phyloP scores from a whole-genome alignment of 2,113 vertebrate species.

The Peromyscus leucopus region DNA sequence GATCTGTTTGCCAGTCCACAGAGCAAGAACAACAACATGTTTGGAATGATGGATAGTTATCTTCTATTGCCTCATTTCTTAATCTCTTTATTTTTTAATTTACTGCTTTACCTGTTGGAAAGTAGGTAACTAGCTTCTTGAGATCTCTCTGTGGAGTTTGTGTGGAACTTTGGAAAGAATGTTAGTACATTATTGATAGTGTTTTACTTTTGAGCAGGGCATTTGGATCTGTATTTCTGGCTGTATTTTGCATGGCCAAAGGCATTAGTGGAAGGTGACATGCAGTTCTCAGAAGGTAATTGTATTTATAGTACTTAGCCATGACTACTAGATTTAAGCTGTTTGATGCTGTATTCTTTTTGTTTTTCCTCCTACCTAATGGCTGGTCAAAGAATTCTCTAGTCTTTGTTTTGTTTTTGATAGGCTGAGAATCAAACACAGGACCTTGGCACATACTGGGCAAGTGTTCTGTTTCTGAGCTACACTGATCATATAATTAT shows the following conservation, averaged over 20 bases:
- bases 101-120: not conserved
- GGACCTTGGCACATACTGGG: not conserved
- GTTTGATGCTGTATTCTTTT: constrained; percentile 35
- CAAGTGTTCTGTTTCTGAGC: not conserved
- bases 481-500: not conserved
- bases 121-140: constrained; percentile 10
- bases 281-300: constrained; percentile 14
- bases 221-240: constrained; percentile 15
- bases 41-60: constrained; percentile 14
- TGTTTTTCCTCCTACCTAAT: not conserved
- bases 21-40: constrained; percentile 1
- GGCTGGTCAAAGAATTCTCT: not conserved
- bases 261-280: not conserved
- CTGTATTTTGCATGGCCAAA: constrained; percentile 47
- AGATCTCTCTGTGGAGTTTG: not conserved
- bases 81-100: constrained; percentile 37
- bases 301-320: constrained; percentile 4
- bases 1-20: not conserved
- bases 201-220: not conserved
- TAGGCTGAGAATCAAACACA: not conserved
- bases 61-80: constrained; percentile 27
- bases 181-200: not conserved
- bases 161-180: constrained; percentile 14
- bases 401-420: not conserved
- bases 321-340: constrained; percentile 28